phyloP scores from a whole-genome alignment of 1,140 invertebrate species.

The Penaeus indicus region DNA sequence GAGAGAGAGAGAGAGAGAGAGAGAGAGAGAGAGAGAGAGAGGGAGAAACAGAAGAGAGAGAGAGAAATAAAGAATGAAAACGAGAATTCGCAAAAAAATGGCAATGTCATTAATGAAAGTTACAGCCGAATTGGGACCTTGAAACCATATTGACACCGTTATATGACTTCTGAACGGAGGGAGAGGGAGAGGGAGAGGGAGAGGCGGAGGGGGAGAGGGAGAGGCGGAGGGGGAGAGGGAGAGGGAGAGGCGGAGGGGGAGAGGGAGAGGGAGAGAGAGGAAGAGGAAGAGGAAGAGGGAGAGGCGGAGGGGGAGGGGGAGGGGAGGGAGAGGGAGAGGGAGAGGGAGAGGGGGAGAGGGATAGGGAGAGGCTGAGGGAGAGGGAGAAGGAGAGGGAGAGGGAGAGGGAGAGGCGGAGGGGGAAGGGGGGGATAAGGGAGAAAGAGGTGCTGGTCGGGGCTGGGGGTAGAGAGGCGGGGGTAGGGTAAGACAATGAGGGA shows the following conservation, averaged over 20 bases:
- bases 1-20: too few species aligned
- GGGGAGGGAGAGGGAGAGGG: background rate
- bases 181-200: background rate
- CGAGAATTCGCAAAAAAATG: too few species aligned
- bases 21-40: too few species aligned
- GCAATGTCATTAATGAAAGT: too few species aligned
- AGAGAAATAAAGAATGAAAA: too few species aligned
- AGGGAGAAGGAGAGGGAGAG: background rate
- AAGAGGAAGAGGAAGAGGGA: background rate
- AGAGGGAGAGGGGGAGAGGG: constrained; percentile 1
- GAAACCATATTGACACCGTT: too few species aligned
- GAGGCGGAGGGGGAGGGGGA: constrained; percentile 2
- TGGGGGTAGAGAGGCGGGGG: too few species aligned
- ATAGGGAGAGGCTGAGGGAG: background rate
- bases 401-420: constrained; percentile 1
- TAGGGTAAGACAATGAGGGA: too few species aligned
- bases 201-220: background rate
- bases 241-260: background rate
- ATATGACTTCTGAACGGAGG: background rate
- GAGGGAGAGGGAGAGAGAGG: background rate
- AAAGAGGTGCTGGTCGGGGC: too few species aligned
- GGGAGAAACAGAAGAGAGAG: too few species aligned
- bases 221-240: background rate
- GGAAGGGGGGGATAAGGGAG: background rate
- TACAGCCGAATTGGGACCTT: too few species aligned